Percentiles rank a stretch among this genome's conserved stretches.
These are phyloP conservation scores for Perca schrenkii DNA, from an alignment of 2,113 vertebrate species.

Conservation along the genomic window DNA sequence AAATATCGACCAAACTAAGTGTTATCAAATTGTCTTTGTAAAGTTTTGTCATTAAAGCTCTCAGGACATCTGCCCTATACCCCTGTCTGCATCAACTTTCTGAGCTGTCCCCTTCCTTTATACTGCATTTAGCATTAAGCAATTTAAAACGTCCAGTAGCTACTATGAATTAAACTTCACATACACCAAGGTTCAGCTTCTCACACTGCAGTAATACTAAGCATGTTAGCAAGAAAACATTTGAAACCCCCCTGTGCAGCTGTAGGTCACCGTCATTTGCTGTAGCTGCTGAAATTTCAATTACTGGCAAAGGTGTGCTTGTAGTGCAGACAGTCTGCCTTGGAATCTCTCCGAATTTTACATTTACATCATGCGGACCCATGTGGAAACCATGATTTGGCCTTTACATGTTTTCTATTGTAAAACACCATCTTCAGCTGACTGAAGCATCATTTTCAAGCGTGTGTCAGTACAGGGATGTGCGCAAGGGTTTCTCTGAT, in stretches of 20 bases:
- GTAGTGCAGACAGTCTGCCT: background rate
- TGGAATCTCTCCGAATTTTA: background rate
- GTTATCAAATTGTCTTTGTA: background rate
- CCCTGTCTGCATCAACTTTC: background rate
- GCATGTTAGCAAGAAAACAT: conserved; percentile 19
- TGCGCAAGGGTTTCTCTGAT: background rate
- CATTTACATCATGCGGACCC: background rate
- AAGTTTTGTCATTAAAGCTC: conserved; percentile 3
- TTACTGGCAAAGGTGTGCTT: background rate
- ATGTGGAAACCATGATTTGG: no score
- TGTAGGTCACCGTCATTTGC: conserved; percentile 42
- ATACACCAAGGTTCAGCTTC: conserved; percentile 6
- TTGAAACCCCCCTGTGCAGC: conserved; percentile 29
- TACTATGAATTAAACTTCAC: conserved; percentile 3
- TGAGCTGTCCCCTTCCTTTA: background rate
- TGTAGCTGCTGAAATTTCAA: conserved; percentile 30
- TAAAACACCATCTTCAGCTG: background rate
- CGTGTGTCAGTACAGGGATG: conserved; percentile 1
- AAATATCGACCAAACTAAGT: background rate
- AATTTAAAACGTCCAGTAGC: conserved; percentile 23
- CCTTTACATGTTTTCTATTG: background rate
- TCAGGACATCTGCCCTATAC: background rate
- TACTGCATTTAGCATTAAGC: background rate
- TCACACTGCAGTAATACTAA: conserved; percentile 10
- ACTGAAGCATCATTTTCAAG: conserved; percentile 3